Evolutionary conservation across 2,888 invertebrate species (phyloP), one percentile per base, ranked within the genome.

Genomic region (Therioaphis trifolii): DNA sequence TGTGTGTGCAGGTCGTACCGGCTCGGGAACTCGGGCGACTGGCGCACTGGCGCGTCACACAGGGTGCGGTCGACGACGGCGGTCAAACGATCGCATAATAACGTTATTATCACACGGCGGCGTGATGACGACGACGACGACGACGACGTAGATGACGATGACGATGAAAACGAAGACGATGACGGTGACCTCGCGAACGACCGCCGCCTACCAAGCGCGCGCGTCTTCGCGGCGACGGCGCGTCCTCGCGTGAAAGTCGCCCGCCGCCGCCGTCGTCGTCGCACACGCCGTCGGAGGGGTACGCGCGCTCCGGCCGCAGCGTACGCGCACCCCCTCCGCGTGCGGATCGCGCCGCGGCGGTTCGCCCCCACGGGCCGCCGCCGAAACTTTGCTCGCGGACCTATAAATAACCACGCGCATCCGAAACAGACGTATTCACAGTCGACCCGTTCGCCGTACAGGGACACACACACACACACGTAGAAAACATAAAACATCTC

Each of bases 401-500:
- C 68, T 79, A 69, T 79, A 79, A 79, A 79, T 55, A 27, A 69
- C 40, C 43, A 68, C 55, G 68, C 5, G 68, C 24, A 7, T 40
- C 78, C 68, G 40, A 40, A 55, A 79, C 69, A 5, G n/a, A 72
- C 49, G 9, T 71, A 69, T 69, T 69, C 78, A 27, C 78, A 79
- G 78, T 78, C 66, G 14, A 78, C 49, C 78, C 66, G 40, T 3
- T 35, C 72, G n/a, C 12, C 72, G 52, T 11, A 40, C 77, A 78
- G 77, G 77, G 77, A 78, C 46, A 18, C 27, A 49, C 52, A 71
- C 7, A 35, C 35, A 35, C 35, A 35, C 35, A 35, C 29, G 18
- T 12, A 68, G n/a, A 18, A 68, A 40, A 35, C 27, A 15, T 63
- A 29, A 1, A n/a, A 66, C n/a, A 35, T 40, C 14, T 35, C n/a